Conservation (phyloP, 2,888 invertebrate species). For the Agrochola lychnidis region DNA sequence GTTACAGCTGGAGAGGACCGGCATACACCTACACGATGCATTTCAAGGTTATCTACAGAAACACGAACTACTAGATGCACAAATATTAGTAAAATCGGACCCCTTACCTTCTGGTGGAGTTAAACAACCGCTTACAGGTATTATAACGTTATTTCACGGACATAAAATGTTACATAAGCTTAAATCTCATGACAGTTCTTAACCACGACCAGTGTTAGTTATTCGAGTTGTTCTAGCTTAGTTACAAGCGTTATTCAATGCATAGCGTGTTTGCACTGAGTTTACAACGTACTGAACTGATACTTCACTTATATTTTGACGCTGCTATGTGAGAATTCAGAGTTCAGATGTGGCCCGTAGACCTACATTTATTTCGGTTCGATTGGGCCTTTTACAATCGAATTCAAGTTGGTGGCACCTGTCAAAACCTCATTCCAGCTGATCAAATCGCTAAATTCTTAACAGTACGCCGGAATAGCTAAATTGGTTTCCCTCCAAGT, state of each 20-base stretch:
- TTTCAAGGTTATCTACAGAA: constrained; percentile 80
- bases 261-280: constrained; percentile 77
- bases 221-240: constrained; percentile 72
- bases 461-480: constrained; percentile 29
- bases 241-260: constrained; percentile 81
- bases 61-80: constrained; percentile 52
- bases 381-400: constrained; percentile 72
- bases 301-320: constrained; percentile 87
- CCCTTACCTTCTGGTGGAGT: constrained; percentile 84
- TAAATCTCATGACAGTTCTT: constrained; percentile 84
- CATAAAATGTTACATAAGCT: constrained; percentile 88
- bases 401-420: constrained; percentile 76
- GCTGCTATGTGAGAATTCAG: constrained; percentile 79
- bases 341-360: constrained; percentile 81
- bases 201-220: constrained; percentile 73
- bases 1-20: constrained; percentile 65
- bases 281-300: constrained; percentile 76
- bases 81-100: constrained; percentile 70
- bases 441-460: constrained; percentile 15
- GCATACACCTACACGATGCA: constrained; percentile 69
- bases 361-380: constrained; percentile 87
- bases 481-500: background rate
- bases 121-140: constrained; percentile 83
- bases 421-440: constrained; percentile 69
- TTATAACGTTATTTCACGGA: constrained; percentile 81